These are phyloP conservation scores for Bombyx mandarina DNA, from an alignment of 1,140 invertebrate species.

Conservation along the genomic window DNA sequence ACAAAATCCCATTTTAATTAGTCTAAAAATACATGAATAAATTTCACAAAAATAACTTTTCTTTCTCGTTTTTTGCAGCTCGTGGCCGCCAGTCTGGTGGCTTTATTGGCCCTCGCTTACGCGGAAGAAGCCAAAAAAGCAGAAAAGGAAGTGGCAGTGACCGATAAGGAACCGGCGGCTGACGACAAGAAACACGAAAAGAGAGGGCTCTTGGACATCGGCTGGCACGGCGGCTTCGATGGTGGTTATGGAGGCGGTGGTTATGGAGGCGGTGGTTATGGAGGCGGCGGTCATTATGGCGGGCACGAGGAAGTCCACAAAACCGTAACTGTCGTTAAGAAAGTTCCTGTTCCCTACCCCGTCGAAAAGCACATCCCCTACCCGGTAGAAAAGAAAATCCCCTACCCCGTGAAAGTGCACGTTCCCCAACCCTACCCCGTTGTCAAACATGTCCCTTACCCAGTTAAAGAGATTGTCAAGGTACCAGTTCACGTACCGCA, in stretches of 20 bases:
- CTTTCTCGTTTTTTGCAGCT: constrained; percentile 41
- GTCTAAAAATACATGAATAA: too few species aligned
- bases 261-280: constrained; percentile 30
- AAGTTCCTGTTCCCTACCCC: constrained; percentile 77
- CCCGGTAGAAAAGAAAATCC: constrained; percentile 71
- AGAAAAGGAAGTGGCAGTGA: constrained; percentile 68
- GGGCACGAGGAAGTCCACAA: constrained; percentile 64
- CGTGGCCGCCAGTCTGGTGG: constrained; percentile 71
- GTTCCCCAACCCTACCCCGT: constrained; percentile 78
- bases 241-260: constrained; percentile 33
- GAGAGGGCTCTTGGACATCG: constrained; percentile 74
- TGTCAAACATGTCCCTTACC: constrained; percentile 77
- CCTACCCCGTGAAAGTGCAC: constrained; percentile 65
- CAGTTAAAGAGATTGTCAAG: constrained; percentile 78
- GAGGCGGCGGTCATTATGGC: constrained; percentile 30
- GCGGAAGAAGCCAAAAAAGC: constrained; percentile 70
- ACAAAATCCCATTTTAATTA: too few species aligned
- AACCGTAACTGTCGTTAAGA: constrained; percentile 67
- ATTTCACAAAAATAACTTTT: constrained; percentile 1
- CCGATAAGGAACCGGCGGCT: constrained; percentile 49
- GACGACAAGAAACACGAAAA: constrained; percentile 81
- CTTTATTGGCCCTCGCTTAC: constrained; percentile 68
- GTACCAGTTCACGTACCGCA: constrained; percentile 77
- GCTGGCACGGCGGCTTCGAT: constrained; percentile 41
- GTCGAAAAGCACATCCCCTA: constrained; percentile 75